Base-by-base conservation (phyloP, 2,888 invertebrate species). In the Drosophila gaucha region DNA sequence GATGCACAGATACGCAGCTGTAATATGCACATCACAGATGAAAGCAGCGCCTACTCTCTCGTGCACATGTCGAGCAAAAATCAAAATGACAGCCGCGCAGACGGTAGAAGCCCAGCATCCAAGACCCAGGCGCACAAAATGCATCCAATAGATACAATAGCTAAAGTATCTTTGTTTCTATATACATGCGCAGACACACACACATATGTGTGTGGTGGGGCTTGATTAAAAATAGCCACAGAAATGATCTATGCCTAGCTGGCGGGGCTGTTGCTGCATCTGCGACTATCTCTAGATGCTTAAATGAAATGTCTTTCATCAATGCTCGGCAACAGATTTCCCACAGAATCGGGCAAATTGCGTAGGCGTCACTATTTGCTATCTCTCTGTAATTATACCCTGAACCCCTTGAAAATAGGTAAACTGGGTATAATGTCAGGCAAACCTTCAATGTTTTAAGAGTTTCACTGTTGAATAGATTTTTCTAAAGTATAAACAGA, bases 61-160 rank as follows among this genome's bases (percentile, higher is more conserved):
- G 3, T 68, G 76, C 83, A 80, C 74, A 80, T 83, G 86, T 79
- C 71, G 65, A 68, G 63, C 69, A 56, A 78, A 63, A 85, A 85
- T 85, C 82, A 75, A 74, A 87, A 76, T 83, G 85, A 87, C 82
- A 80, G 77, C 58, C 59, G 22, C 64, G 22, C 49, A 52, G 33
- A 20, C 43, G 31, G 57, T 14, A 50, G 31, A 20, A 65, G 56
- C 44, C 38, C 41, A 46, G 59, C 39, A 72, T 22, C 46, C 35
- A 39, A 47, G 54, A 46, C 54, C 57, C 39, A 62, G 77, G 51
- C 60, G 66, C 16, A 51, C 38, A 47, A 59, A 72, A 60, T 51
- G 36, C 62, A 77, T 77, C 44, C 58, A 50, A 65, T 41, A 83
- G 72, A 71, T 83, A 75, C 71, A 71, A 62, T 70, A 66, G 58